phyloP scores from a whole-genome alignment of 2,797 vertebrate genomes.

The Sebastes oblongus region DNA sequence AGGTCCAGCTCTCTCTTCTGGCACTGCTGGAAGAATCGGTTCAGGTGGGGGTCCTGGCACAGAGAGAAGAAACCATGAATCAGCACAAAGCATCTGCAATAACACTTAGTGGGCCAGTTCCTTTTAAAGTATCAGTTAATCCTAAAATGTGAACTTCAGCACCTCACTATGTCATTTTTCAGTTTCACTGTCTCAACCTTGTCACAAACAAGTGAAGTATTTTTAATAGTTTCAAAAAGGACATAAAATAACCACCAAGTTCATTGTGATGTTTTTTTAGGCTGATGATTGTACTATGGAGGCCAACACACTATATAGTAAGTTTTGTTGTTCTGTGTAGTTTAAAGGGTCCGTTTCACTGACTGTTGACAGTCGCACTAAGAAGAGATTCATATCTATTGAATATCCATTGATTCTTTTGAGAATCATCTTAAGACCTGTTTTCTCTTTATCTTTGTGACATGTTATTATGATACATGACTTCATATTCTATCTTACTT shows the following conservation, averaged over 20 bases:
- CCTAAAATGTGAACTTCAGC: constrained; percentile 1
- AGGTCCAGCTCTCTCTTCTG: constrained; percentile 93
- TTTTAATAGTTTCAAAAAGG: not conserved
- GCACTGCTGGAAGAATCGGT: constrained; percentile 95
- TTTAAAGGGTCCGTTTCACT: too few species aligned
- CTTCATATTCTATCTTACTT: not conserved
- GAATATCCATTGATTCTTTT: not conserved
- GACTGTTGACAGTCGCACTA: not conserved
- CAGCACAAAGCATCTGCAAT: constrained; percentile 37
- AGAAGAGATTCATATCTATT: not conserved
- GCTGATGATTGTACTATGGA: not conserved
- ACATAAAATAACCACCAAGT: not conserved
- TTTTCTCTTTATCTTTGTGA: not conserved
- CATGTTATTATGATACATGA: not conserved
- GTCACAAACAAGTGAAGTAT: not conserved
- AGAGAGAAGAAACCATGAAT: constrained; percentile 19
- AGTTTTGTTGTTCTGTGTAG: not conserved
- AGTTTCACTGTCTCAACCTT: not conserved
- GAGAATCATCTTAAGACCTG: not conserved
- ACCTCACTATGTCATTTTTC: not conserved
- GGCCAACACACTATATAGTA: not conserved
- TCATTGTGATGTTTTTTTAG: not conserved
- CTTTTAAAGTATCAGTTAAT: constrained; percentile 5
- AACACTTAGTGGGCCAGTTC: constrained; percentile 40
- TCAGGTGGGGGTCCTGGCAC: constrained; percentile 93